Evolutionary conservation across 1,140 invertebrate species (phyloP), one percentile per base, ranked within the genome.

Genomic region (Carposina sasakii): DNA sequence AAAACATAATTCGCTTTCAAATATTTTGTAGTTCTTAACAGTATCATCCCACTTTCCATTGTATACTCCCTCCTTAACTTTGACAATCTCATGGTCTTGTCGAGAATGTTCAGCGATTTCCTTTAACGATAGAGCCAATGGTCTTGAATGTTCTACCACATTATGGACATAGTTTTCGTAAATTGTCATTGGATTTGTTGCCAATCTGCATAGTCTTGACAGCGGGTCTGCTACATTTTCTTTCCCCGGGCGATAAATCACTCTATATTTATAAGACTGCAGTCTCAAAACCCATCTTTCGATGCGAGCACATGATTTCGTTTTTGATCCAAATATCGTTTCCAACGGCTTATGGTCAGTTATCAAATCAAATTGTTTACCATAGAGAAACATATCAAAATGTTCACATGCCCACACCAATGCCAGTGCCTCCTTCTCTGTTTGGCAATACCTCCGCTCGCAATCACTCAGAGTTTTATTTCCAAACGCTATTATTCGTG

Each of bases 281-380:
- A 48, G 17, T 20, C 46, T 23, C 2, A 40, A 20, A n/a, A 39
- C 46, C 46, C 46, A 48, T 16, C 66, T 33, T 47, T 69, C 63
- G 1, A 69, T 57, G 12, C 60, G 45, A 0, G 54, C 63, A 37
- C 51, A 63, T 0, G 63, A 57, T 44, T 63, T 66, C 5, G 48
- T 31, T 33, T 24, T 19, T 33, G 40, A 2, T 15, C 48, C 34
- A 37, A 37, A 37, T 6, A 46, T 31, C 2, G 33, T 10, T 2
- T 45, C 22, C 1, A 45, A 6, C n/a, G n/a, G n/a, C n/a, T n/a
- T n/a, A n/a, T n/a, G n/a, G n/a, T n/a, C n/a, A n/a, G n/a, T n/a
- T n/a, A n/a, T n/a, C n/a, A n/a, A n/a, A n/a, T n/a, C n/a, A n/a
- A n/a, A n/a, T n/a, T n/a, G n/a, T n/a, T n/a, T n/a, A n/a, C n/a